These are phyloP conservation scores for Sylvilagus bachmani DNA, from an alignment of 2,113 vertebrate genomes.

Conservation along the genomic window DNA sequence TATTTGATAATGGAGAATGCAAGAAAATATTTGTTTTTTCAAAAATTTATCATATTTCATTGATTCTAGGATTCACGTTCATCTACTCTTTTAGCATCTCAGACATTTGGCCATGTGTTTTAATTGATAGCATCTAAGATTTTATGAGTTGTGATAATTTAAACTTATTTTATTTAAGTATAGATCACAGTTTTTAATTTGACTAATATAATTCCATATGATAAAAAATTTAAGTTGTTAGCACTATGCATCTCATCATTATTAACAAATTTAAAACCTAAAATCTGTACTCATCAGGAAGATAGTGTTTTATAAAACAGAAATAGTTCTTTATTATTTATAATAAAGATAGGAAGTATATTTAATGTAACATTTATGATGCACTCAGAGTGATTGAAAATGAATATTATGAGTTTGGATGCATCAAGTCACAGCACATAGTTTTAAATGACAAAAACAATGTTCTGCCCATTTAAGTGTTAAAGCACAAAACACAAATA, in stretches of 20 bases:
- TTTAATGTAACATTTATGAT: not conserved
- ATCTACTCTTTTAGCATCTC: not conserved
- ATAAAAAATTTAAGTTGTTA: not conserved
- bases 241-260: rapidly evolving
- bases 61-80: not conserved
- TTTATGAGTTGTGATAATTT: not conserved
- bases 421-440: not conserved
- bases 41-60: not conserved
- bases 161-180: not conserved
- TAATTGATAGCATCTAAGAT: not conserved
- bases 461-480: not conserved
- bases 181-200: not conserved
- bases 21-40: not conserved
- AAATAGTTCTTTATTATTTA: not conserved
- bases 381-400: not conserved
- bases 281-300: not conserved
- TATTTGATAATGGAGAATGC: not conserved
- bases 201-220: not conserved
- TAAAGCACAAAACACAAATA: not conserved
- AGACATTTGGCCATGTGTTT: not conserved
- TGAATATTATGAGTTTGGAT: not conserved
- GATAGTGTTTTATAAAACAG: not conserved
- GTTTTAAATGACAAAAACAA: not conserved
- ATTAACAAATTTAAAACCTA: not conserved
- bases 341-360: not conserved